These are phyloP conservation scores for Bergia sp. DNA, from an alignment of 92 coral and sea anemone genomes.

Conservation along the genomic window DNA sequence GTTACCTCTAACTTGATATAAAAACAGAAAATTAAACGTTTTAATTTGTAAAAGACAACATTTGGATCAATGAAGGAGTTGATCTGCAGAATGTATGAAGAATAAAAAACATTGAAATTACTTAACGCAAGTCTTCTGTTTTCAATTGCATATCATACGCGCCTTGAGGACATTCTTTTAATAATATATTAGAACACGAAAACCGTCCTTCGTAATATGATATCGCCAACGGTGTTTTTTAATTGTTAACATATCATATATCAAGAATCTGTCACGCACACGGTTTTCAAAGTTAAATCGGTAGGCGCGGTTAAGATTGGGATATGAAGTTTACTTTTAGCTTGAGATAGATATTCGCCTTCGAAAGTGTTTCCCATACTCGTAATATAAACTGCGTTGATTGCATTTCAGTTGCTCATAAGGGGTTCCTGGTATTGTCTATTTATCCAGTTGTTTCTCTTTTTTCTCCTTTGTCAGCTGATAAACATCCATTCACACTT, in stretches of 20 bases:
- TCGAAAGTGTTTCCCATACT: background rate
- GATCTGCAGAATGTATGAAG: too few species aligned
- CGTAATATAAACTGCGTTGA: background rate
- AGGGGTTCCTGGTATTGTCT: background rate
- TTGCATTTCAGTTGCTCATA: background rate
- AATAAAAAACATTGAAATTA: background rate
- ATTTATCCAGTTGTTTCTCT: background rate
- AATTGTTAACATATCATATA: too few species aligned
- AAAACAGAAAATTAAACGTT: too few species aligned
- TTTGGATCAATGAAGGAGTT: background rate
- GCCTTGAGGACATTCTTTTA: background rate
- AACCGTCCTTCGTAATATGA: too few species aligned
- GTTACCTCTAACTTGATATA: background rate
- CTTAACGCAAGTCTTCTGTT: background rate
- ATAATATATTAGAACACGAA: background rate
- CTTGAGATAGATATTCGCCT: background rate
- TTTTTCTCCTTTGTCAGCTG: background rate
- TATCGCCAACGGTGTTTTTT: background rate
- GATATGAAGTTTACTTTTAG: background rate
- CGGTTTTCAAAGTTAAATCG: background rate
- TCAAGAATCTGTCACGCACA: background rate
- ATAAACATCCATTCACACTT: conserved; percentile 2
- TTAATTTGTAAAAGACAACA: background rate
- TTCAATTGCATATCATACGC: background rate
- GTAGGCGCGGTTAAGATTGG: background rate